Percentiles rank a stretch among this genome's conserved stretches.
These are phyloP conservation scores for Drosophila tsacasi DNA, from an alignment of 1,140 invertebrate species.

Conservation along the genomic window DNA sequence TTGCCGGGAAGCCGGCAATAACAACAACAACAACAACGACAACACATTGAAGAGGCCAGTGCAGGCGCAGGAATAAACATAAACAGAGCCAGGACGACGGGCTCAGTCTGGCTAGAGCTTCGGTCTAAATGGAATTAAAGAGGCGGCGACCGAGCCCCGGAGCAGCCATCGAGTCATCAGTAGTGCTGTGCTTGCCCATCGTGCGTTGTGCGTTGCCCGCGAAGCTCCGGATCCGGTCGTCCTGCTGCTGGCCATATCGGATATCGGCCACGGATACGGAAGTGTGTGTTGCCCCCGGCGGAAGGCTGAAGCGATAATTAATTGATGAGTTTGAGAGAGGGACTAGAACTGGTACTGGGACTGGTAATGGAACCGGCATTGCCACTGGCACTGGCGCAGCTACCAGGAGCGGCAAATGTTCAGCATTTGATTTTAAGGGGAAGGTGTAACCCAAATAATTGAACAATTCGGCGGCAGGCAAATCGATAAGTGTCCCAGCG, in stretches of 20 bases:
- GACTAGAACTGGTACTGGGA: neutral
- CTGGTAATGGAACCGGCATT: neutral
- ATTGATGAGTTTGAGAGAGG: conserved; percentile 26
- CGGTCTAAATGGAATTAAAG: conserved; percentile 71
- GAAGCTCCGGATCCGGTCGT: conserved; percentile 37
- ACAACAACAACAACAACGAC: conserved; percentile 55
- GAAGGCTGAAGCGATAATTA: conserved; percentile 45
- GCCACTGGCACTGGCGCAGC: neutral
- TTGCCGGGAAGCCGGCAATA: conserved; percentile 74
- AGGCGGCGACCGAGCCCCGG: conserved; percentile 35
- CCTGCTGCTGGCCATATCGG: conserved; percentile 19
- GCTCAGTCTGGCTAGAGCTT: conserved; percentile 37
- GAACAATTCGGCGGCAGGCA: conserved; percentile 72
- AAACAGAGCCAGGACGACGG: conserved; percentile 71
- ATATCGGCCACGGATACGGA: conserved; percentile 22
- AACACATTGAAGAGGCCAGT: conserved; percentile 30
- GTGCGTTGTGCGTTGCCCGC: conserved; percentile 52
- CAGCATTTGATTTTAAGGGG: conserved; percentile 20
- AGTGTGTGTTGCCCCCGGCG: conserved; percentile 31
- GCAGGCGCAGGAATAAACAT: conserved; percentile 75
- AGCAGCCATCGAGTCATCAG: conserved; percentile 66
- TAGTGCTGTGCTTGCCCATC: conserved; percentile 57
- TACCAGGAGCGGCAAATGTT: conserved; percentile 4
- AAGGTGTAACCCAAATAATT: conserved; percentile 37
- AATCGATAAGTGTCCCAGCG: conserved; percentile 68